A percentile compares a stretch with the other conserved stretches of the same genome.
These are phyloP conservation scores for Argyresthia goedartella DNA, from an alignment of 2,888 invertebrate species.

Conservation along the genomic window DNA sequence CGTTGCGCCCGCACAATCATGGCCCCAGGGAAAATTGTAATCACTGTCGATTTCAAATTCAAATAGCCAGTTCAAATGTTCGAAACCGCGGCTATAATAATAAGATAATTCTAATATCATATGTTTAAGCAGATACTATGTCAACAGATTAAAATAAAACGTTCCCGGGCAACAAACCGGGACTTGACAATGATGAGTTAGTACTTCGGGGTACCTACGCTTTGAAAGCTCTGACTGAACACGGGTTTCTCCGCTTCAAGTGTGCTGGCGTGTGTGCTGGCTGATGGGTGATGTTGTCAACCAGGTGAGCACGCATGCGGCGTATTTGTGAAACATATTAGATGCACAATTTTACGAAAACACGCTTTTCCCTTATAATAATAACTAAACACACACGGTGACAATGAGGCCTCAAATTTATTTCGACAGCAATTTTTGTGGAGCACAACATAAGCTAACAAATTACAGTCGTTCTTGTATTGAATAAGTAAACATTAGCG, in stretches of 20 bases:
- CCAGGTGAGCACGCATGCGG: conserved; percentile 32
- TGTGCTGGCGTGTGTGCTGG: too few relatives aligned
- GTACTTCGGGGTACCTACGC: too few relatives aligned
- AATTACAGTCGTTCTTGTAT: not conserved
- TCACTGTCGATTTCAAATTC: conserved; percentile 70
- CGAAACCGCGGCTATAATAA: conserved; percentile 31
- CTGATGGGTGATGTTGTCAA: conserved; percentile 35
- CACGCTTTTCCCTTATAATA: too few relatives aligned
- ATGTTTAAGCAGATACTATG: conserved; percentile 25
- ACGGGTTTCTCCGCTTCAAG: too few relatives aligned
- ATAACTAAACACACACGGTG: too few relatives aligned
- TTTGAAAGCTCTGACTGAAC: too few relatives aligned
- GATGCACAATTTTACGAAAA: too few relatives aligned
- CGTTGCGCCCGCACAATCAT: conserved; percentile 61
- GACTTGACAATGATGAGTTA: too few relatives aligned
- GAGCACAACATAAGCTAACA: not conserved
- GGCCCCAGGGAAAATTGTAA: conserved; percentile 66
- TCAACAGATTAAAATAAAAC: conserved; percentile 33
- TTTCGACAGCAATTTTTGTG: too few relatives aligned
- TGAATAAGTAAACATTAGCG: conserved; percentile 19
- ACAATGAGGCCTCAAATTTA: too few relatives aligned
- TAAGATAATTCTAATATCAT: too few relatives aligned
- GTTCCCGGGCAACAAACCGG: conserved; percentile 27
- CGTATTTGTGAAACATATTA: not conserved
- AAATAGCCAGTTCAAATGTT: conserved; percentile 46